A percentile compares a stretch with the other conserved stretches of the same genome.
Conservation (phyloP, 2,797 vertebrate genomes). For the Spheniscus humboldti region DNA sequence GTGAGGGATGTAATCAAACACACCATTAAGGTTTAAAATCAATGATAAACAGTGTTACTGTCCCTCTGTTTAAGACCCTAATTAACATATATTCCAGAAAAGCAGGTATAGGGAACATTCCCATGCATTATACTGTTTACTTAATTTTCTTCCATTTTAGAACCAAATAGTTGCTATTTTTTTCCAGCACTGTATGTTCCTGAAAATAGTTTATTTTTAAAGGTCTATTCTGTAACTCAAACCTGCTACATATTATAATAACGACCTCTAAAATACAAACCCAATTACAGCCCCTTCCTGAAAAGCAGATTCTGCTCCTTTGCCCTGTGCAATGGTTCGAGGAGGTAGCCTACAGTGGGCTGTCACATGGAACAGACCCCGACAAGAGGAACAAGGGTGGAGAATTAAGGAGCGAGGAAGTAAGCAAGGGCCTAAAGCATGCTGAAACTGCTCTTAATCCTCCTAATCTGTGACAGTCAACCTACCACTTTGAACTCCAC, state of each 20-base stretch:
- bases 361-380: accelerated
- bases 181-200: not conserved
- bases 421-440: not conserved
- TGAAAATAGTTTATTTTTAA: not conserved
- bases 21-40: not conserved
- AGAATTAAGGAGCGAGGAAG: not conserved
- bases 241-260: not conserved
- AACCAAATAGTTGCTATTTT: not conserved
- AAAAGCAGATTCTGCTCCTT: not conserved
- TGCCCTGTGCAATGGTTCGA: not conserved
- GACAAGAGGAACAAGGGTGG: accelerated
- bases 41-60: not conserved
- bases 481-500: not conserved
- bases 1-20: not conserved
- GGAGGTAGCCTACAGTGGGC: not conserved
- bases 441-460: not conserved
- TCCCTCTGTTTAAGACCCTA: not conserved
- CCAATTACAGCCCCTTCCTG: not conserved
- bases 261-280: not conserved
- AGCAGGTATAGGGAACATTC: not conserved
- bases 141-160: not conserved
- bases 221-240: not conserved
- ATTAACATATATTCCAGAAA: not conserved
- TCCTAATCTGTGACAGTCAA: not conserved
- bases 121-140: not conserved